Base-by-base conservation (phyloP, 2,888 invertebrate genomes). In the Fragum whitleyi region DNA sequence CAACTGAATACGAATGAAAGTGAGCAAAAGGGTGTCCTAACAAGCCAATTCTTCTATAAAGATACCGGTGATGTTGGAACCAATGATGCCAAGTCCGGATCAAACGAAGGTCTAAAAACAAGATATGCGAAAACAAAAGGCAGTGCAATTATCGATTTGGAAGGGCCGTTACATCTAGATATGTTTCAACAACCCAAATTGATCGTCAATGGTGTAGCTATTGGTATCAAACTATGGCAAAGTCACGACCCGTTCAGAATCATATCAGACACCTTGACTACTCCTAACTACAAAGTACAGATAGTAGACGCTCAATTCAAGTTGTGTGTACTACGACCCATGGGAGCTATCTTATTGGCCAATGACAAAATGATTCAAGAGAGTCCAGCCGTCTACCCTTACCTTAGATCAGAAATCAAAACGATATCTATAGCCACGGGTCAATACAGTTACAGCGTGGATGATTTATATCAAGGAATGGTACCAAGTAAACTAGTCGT, bases 231-330 rank as follows among this genome's bases (percentile, higher is more conserved):
- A 79, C 61, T 85, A 2, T 78, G 71, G 71, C 79, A 55, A 0
- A 74, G 70, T 14, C 79, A 42, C 2, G 67, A 83, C 47, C 26
- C 79, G 0, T 85, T 85, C 26, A 29, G 74, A 47, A 28, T 86
- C 32, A 77, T 83, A 39, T 62, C 77, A 1, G 72, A 74, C 29
- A 32, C 70, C 1, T 36, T 36, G 32, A 28, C 47, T 0, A 42
- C 1, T 47, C 57, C 77, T 0, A 28, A 71, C 16, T 53, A 68
- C 11, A 77, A 55, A 61, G 79, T 85, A 23, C 29, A 79, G 26
- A 78, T 81, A n/a, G 74, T 74, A n/a, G 81, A 81, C 36, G 81
- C 79, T 36, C 36, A 23, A 29, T 81, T 80, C 23, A 85, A 78
- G 51, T 29, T 82, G 16, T 86, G 83, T 61, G 51, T 83, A 23